Percentiles rank a stretch among this genome's conserved stretches.
Conservation (phyloP, 2,888 invertebrate species). For the Calephelis perditalis region DNA sequence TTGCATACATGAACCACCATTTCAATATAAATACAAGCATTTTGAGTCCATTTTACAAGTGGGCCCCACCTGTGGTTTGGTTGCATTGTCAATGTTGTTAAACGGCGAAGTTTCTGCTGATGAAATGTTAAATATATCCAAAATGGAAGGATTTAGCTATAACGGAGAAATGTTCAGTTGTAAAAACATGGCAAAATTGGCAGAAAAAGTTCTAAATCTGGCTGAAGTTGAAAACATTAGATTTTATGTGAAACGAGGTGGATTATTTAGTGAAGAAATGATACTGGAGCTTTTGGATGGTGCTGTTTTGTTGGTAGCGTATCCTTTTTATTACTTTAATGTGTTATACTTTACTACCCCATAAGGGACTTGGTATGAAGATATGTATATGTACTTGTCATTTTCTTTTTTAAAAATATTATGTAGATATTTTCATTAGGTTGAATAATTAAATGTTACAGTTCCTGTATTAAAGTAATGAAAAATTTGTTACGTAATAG, state of each 20-base stretch:
- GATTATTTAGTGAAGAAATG: conserved; percentile 67
- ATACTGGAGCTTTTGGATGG: conserved; percentile 76
- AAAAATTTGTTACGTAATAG: no score
- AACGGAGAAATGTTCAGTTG: conserved; percentile 95
- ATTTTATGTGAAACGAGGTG: conserved; percentile 55
- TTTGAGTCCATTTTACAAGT: conserved; percentile 65
- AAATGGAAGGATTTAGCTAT: conserved; percentile 81
- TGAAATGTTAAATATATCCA: conserved; percentile 80
- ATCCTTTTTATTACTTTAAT: conserved; percentile 60
- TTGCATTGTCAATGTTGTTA: conserved; percentile 90
- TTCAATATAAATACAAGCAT: conserved; percentile 59
- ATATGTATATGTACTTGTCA: no score
- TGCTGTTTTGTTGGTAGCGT: conserved; percentile 80
- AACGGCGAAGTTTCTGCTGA: conserved; percentile 75
- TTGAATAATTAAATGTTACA: no score
- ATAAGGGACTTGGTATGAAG: no score
- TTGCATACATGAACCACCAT: conserved; percentile 68
- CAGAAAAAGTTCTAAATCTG: conserved; percentile 73
- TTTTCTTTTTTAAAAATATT: no score
- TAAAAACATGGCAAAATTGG: conserved; percentile 81
- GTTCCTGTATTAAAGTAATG: no score
- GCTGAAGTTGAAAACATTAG: conserved; percentile 51
- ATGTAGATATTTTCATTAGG: no score
- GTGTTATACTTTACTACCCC: no score
- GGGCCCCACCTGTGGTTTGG: conserved; percentile 91